Percentiles rank a stretch among this genome's conserved stretches.
phyloP scores from a whole-genome alignment of 2,888 invertebrate species.

The Drosophila borealis region DNA sequence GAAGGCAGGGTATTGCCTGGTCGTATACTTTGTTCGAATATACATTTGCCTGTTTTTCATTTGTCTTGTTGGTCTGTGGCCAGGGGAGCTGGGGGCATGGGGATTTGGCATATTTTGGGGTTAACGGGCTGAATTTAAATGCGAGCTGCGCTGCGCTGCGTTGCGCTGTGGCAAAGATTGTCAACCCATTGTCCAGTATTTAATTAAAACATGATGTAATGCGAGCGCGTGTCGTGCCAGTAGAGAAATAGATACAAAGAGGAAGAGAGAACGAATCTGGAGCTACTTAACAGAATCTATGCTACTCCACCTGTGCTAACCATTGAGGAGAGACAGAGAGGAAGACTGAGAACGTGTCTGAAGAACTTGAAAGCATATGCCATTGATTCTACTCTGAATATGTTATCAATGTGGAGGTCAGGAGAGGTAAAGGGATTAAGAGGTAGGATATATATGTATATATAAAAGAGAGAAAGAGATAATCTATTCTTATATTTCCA shows the following conservation, averaged over 20 bases:
- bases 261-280: not conserved
- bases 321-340: not conserved
- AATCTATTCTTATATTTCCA: too few relatives aligned
- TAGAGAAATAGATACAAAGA: slow-evolving; percentile 1
- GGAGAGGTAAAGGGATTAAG: too few relatives aligned
- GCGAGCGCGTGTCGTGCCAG: slow-evolving; percentile 36
- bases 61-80: slow-evolving; percentile 47
- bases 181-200: slow-evolving; percentile 49
- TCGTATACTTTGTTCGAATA: slow-evolving; percentile 1
- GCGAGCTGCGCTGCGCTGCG: slow-evolving; percentile 23
- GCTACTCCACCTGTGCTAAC: not conserved
- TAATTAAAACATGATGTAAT: slow-evolving; percentile 67
- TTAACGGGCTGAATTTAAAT: slow-evolving; percentile 69
- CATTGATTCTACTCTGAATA: too few relatives aligned
- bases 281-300: slow-evolving; percentile 3
- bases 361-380: too few relatives aligned
- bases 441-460: too few relatives aligned
- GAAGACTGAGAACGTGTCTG: too few relatives aligned
- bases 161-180: slow-evolving; percentile 41
- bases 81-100: slow-evolving; percentile 15
- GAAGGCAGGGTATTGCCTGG: slow-evolving; percentile 14
- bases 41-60: slow-evolving; percentile 47
- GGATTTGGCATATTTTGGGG: slow-evolving; percentile 58
- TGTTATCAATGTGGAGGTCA: too few relatives aligned
- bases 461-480: too few relatives aligned